These are phyloP conservation scores for Halocynthia aurantium DNA, from an alignment of 23 tunicate species.

Conservation along the genomic window DNA sequence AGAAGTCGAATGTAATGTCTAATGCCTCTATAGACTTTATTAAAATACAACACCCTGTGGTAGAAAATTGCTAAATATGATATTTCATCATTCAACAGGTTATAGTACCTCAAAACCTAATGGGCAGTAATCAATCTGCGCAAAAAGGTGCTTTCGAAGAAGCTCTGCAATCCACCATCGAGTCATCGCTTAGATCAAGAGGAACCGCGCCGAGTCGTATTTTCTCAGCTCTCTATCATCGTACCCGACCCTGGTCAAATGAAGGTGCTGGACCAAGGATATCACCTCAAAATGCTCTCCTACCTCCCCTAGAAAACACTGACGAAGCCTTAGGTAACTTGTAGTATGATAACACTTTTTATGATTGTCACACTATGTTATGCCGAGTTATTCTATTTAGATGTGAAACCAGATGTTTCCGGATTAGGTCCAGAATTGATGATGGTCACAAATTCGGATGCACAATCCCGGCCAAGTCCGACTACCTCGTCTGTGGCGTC, in stretches of 20 bases:
- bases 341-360: not conserved
- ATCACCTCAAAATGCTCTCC: not conserved
- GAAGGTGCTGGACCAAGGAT: not conserved
- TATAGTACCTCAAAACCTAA: constrained; percentile 52
- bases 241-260: not conserved
- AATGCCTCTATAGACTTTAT: not conserved
- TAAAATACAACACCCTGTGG: too few relatives aligned
- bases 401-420: constrained; percentile 53
- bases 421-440: constrained; percentile 23
- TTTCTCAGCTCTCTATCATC: constrained; percentile 56
- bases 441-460: too few relatives aligned
- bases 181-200: constrained; percentile 56
- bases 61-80: too few relatives aligned
- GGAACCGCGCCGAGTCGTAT: constrained; percentile 66
- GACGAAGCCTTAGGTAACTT: not conserved
- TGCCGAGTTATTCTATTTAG: constrained; percentile 4
- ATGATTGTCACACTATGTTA: not conserved
- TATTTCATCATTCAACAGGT: constrained; percentile 31
- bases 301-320: not conserved
- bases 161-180: constrained; percentile 79
- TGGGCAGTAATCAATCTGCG: constrained; percentile 66
- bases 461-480: too few relatives aligned
- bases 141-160: constrained; percentile 84
- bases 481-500: too few relatives aligned
- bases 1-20: not conserved